Evolutionary conservation across 2,888 invertebrate genomes (phyloP), one percentile per base, ranked within the genome.

Genomic region (Drosophila anomalata): DNA sequence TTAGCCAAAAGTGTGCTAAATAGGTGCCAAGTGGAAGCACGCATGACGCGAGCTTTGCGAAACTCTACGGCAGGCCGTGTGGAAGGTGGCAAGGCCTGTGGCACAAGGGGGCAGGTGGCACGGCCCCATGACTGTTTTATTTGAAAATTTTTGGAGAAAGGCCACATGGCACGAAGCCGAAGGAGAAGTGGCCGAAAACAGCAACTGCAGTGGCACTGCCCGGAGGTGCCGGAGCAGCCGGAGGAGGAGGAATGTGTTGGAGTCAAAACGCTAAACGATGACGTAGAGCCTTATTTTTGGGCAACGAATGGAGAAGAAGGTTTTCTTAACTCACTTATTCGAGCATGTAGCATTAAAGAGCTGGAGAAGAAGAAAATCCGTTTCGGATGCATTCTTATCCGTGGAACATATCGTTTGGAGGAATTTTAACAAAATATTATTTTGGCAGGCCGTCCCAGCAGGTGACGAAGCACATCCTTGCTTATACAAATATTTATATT

Each of bases 21-120:
- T 74, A 87, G 85, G 87, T 87, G 87, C 86, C 82, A 82, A 87
- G 81, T 82, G 65, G 56, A 54, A 82, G 87, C 85, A 87, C 87
- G 86, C 82, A 85, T 87, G 88, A 78, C 79, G 82, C 82, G 86
- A 72, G 81, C 72, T 76, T 80, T 79, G 75, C 62, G 29, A 58
- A 83, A 66, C 87, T 73, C 78, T 67, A 60, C 60, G 63, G 31
- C 67, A 20, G 12, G 36, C 55, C 36, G 36, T 51, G 44, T 31
- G 39, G 24, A 24, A 48, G 20, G 58, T 33, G 20, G 20, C 44
- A 63, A 36, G 36, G 36, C 36, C 36, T 14, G 36, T 36, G 46
- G 44, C 54, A 44, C 17, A 17, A 17, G 44, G 31, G 55, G 42
- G 58, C 58, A 46, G 66, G 52, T 54, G 65, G 14, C 56, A 41